These are phyloP conservation scores for Dreissena polymorpha DNA, from an alignment of 1,140 invertebrate species.

Conservation along the genomic window DNA sequence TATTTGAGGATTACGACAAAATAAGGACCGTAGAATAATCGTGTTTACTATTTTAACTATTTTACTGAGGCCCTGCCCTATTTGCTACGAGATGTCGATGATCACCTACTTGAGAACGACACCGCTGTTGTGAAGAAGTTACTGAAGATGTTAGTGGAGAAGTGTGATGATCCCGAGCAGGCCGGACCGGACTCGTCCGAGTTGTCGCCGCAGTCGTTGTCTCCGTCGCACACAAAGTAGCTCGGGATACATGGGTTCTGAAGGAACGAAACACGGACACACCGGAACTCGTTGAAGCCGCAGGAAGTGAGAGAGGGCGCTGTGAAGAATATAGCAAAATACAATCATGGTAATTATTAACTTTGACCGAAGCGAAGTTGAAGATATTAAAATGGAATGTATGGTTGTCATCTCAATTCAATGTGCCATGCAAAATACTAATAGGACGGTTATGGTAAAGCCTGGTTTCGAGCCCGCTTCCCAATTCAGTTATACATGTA, in stretches of 20 bases:
- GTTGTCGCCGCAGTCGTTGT: slow-evolving; percentile 42
- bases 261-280: not conserved
- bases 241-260: slow-evolving; percentile 21
- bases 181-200: slow-evolving; percentile 15
- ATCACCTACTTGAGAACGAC: no score
- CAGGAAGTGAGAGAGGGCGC: not conserved
- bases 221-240: slow-evolving; percentile 37
- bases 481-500: no score
- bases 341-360: not conserved
- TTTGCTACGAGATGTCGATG: no score
- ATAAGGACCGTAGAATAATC: no score
- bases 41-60: no score
- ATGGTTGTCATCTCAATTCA: not conserved
- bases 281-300: not conserved
- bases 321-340: not conserved
- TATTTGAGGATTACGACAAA: no score
- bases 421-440: not conserved
- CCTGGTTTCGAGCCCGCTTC: no score
- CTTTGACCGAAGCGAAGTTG: not conserved
- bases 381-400: not conserved
- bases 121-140: no score
- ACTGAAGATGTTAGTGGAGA: no score
- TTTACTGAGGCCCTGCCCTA: no score
- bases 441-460: not conserved
- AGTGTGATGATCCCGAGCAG: no score